Percentiles rank a stretch among this genome's conserved stretches.
Evolutionary conservation across 2,113 vertebrate species (phyloP).

Genomic region (Clarias magur): DNA sequence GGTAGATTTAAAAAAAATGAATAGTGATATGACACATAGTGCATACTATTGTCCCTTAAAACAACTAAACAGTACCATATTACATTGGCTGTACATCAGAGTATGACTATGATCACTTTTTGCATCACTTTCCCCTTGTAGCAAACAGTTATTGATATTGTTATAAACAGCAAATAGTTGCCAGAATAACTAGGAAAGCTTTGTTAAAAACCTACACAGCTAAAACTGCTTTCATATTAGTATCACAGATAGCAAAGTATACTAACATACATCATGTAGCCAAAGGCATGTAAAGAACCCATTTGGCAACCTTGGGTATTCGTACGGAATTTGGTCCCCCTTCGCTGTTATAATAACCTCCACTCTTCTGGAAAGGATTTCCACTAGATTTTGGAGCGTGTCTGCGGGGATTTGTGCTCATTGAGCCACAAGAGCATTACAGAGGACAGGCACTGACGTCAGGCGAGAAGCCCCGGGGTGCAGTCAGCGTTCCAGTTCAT

Average conservation of each 20-base stretch:
- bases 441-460: not conserved
- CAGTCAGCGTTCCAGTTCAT: constrained; percentile 12
- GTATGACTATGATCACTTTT: not conserved
- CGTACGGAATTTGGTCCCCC: not conserved
- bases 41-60: not conserved
- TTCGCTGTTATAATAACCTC: not conserved
- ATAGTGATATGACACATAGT: not conserved
- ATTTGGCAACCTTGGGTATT: not conserved
- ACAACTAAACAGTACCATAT: not conserved
- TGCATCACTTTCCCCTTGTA: not conserved
- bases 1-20: not conserved
- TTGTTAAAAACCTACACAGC: not conserved
- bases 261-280: not conserved
- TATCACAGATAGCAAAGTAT: not conserved
- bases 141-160: not conserved
- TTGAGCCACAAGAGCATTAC: constrained; percentile 24
- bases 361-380: constrained; percentile 4
- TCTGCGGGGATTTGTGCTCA: not conserved
- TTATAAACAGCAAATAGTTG: not conserved
- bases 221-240: not conserved
- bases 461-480: not conserved
- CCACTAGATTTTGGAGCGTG: constrained; percentile 11
- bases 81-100: not conserved
- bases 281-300: not conserved
- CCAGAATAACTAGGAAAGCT: not conserved